Percentiles rank a stretch among this genome's conserved stretches.
Conservation (phyloP, 2,113 vertebrate genomes). For the Octodon degus region DNA sequence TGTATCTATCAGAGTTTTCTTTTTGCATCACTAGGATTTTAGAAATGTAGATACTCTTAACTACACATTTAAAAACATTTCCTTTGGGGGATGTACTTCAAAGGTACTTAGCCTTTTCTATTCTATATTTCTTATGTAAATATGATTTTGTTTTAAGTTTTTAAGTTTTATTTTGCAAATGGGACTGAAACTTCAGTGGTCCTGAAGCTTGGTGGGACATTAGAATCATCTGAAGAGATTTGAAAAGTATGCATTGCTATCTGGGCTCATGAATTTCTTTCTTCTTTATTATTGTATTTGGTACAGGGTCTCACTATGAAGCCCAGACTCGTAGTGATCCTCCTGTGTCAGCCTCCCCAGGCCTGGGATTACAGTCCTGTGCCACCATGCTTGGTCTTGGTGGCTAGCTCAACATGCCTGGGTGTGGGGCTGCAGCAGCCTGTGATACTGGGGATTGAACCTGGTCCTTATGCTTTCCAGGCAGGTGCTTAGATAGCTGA, state of each 20-base stretch:
- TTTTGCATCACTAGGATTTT: neutral
- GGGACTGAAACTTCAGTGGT: neutral
- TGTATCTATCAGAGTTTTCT: neutral
- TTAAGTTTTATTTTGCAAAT: slow-evolving; percentile 59
- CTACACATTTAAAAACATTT: neutral
- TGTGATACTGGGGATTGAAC: no score
- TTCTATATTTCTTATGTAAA: slow-evolving; percentile 27
- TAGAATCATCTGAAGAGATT: slow-evolving; percentile 32
- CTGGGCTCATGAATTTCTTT: neutral
- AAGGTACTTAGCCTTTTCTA: slow-evolving; percentile 4
- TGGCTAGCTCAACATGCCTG: no score
- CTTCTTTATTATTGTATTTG: no score
- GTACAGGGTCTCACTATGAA: no score
- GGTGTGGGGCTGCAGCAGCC: no score
- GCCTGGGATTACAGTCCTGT: no score
- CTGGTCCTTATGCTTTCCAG: no score
- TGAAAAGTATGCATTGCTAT: slow-evolving; percentile 2
- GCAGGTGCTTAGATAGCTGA: no score
- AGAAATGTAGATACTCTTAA: neutral
- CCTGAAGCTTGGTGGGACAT: slow-evolving; percentile 47
- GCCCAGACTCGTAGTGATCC: no score
- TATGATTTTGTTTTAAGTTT: neutral
- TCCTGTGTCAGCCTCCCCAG: no score
- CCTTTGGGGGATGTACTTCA: slow-evolving; percentile 10
- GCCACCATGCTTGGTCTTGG: no score